phyloP scores from a whole-genome alignment of 2,888 invertebrate species.

The Hedychridium roseum region DNA sequence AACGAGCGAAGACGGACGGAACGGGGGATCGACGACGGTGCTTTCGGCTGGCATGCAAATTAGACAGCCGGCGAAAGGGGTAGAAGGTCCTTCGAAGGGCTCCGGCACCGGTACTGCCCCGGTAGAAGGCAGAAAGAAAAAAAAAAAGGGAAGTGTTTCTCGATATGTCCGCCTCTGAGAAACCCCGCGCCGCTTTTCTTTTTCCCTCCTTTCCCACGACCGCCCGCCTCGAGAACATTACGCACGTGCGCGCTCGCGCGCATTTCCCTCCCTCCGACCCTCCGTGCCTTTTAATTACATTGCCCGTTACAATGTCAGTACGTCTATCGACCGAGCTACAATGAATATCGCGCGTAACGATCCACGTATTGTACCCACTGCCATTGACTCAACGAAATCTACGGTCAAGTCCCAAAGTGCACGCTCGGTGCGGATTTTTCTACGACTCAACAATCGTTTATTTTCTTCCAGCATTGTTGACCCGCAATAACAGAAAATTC shows the following conservation, averaged over 20 bases:
- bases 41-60: slow-evolving; percentile 33
- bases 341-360: too few relatives aligned
- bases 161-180: slow-evolving; percentile 42
- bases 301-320: slow-evolving; percentile 13
- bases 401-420: too few relatives aligned
- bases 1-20: slow-evolving; percentile 10
- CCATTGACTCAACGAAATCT: too few relatives aligned
- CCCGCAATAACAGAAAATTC: too few relatives aligned
- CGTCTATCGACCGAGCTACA: too few relatives aligned
- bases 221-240: slow-evolving; percentile 21
- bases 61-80: slow-evolving; percentile 19
- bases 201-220: slow-evolving; percentile 38
- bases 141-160: slow-evolving; percentile 22
- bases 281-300: slow-evolving; percentile 35
- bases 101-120: too few relatives aligned
- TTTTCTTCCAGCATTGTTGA: too few relatives aligned
- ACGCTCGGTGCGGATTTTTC: too few relatives aligned
- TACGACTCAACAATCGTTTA: background rate
- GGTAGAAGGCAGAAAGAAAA: background rate
- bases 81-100: too few relatives aligned
- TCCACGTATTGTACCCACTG: too few relatives aligned
- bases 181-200: slow-evolving; percentile 20
- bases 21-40: slow-evolving; percentile 12
- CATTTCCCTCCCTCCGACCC: slow-evolving; percentile 1
- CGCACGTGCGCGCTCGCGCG: background rate